Percentiles rank a stretch among this genome's conserved stretches.
Evolutionary conservation across 2,113 vertebrate species (phyloP).

Genomic region (Loxodonta africana): DNA sequence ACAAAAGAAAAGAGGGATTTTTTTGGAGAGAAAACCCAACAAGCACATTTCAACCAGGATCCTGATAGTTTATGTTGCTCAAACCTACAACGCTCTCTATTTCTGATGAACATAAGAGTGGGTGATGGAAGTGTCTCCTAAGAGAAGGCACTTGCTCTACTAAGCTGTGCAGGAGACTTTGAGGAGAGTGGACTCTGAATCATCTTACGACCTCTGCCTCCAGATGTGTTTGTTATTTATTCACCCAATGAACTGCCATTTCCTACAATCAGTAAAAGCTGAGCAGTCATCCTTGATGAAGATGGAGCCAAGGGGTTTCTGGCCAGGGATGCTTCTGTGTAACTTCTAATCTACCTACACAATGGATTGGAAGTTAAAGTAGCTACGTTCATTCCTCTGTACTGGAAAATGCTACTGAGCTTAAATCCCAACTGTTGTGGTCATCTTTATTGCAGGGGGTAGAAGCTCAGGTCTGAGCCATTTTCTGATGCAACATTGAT

Average conservation of each 20-base stretch:
- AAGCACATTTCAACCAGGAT: background rate
- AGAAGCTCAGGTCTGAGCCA: conserved; percentile 39
- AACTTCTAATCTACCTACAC: conserved; percentile 81
- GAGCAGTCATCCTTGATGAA: conserved; percentile 87
- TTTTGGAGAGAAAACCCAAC: background rate
- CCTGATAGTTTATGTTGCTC: background rate
- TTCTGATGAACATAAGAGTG: background rate
- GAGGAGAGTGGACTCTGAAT: conserved; percentile 72
- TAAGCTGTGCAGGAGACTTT: background rate
- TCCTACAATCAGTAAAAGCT: conserved; percentile 88
- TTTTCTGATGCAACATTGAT: conserved; percentile 65
- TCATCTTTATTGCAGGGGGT: conserved; percentile 30
- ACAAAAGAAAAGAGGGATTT: background rate
- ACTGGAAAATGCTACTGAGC: conserved; percentile 10
- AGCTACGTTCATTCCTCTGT: conserved; percentile 49
- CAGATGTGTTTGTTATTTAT: conserved; percentile 87
- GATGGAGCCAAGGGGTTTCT: conserved; percentile 86
- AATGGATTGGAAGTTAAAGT: conserved; percentile 78
- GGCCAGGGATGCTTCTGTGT: conserved; percentile 81
- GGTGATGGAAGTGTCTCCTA: background rate
- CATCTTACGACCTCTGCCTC: conserved; percentile 75
- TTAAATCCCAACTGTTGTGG: background rate
- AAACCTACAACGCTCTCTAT: background rate
- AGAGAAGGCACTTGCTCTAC: background rate
- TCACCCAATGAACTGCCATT: conserved; percentile 85